Conservation (phyloP, 2,797 vertebrate genomes). For the Takifugu rubripes region DNA sequence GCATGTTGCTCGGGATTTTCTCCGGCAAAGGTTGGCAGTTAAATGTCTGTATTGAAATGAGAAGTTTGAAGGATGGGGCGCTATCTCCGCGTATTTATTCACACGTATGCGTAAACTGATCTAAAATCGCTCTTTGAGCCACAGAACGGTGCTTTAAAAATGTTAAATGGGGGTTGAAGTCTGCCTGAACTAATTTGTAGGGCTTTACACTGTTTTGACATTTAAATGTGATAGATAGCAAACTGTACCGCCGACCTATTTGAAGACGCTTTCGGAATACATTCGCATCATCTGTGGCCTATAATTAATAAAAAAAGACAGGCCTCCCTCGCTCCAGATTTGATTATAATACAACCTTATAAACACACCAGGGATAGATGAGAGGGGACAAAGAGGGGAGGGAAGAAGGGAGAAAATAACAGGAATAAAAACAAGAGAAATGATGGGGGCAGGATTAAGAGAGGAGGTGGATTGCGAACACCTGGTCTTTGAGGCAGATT, state of each 20-base stretch:
- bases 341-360: slow-evolving; percentile 99
- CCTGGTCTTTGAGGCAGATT: slow-evolving; percentile 99
- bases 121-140: slow-evolving; percentile 83
- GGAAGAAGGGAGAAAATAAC: slow-evolving; percentile 73
- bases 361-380: slow-evolving; percentile 90
- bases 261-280: slow-evolving; percentile 85
- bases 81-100: slow-evolving; percentile 74
- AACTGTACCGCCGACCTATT: slow-evolving; percentile 84
- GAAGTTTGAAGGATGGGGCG: slow-evolving; percentile 79
- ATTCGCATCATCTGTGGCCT: slow-evolving; percentile 89
- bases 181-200: slow-evolving; percentile 89
- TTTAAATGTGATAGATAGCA: slow-evolving; percentile 92
- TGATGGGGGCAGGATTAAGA: slow-evolving; percentile 95
- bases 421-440: slow-evolving; percentile 77
- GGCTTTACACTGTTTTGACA: slow-evolving; percentile 89
- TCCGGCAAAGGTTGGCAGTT: slow-evolving; percentile 78
- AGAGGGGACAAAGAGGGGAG: slow-evolving; percentile 60
- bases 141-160: slow-evolving; percentile 85
- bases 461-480: slow-evolving; percentile 97
- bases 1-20: slow-evolving; percentile 57
- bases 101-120: slow-evolving; percentile 77
- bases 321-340: slow-evolving; percentile 92
- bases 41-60: slow-evolving; percentile 80
- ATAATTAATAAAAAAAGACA: slow-evolving; percentile 98
- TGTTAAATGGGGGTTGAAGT: slow-evolving; percentile 88